These are phyloP conservation scores for Adelphocoris suturalis DNA, from an alignment of 2,888 invertebrate genomes.

Conservation along the genomic window DNA sequence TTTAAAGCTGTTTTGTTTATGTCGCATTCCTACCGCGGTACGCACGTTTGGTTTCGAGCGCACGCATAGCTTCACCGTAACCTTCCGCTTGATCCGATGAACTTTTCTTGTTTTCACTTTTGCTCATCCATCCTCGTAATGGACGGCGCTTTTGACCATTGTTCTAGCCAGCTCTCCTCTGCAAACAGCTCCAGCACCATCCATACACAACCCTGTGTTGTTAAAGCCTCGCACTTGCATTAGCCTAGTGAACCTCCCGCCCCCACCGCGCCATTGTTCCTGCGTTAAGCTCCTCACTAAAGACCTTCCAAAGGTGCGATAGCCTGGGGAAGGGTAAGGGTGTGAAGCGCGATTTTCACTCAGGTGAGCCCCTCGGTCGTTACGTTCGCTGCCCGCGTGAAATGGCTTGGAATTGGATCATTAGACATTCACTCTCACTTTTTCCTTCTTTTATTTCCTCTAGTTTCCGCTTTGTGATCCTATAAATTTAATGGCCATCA, in stretches of 20 bases:
- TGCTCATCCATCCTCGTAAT: constrained; percentile 22
- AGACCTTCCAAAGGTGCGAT: constrained; percentile 34
- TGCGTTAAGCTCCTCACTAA: constrained; percentile 28
- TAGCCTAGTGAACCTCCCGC: constrained; percentile 13
- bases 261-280: constrained; percentile 4
- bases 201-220: constrained; percentile 23
- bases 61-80: too few species aligned
- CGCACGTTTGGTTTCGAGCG: too few species aligned
- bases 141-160: constrained; percentile 49
- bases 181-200: background rate
- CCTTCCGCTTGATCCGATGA: constrained; percentile 14
- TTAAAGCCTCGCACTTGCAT: constrained; percentile 50
- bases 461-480: background rate
- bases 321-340: background rate
- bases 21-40: too few species aligned
- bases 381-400: constrained; percentile 36
- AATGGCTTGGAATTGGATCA: constrained; percentile 52
- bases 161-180: constrained; percentile 23
- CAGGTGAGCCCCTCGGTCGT: constrained; percentile 37
- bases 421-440: constrained; percentile 40
- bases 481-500: constrained; percentile 1
- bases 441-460: background rate
- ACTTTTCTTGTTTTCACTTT: constrained; percentile 36
- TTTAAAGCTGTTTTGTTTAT: too few species aligned
- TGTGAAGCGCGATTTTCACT: constrained; percentile 35